Evolutionary conservation across 2,888 invertebrate genomes (phyloP), one percentile per base, ranked within the genome.

Genomic region (Agonopterix subpropinquella): DNA sequence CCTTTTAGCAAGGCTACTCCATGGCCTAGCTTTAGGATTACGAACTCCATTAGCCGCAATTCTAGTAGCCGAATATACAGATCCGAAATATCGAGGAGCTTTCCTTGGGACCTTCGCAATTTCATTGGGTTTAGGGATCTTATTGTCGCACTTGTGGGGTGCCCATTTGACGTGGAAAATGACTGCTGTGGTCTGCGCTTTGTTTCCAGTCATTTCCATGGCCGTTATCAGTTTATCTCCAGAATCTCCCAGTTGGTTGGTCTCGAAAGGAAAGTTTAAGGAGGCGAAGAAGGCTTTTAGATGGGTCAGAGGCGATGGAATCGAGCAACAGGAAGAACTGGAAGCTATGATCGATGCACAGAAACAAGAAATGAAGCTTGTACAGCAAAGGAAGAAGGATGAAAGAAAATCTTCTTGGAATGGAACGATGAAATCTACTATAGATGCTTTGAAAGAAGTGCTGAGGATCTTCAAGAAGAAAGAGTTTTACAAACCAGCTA

Each of bases 241-340:
- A 0, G 94, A 94, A 75, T 91, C 93, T 0, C 92, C 93, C 0
- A 85, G 89, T 50, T 94, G 93, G 93, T 68, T 94, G 47, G 85
- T 92, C 0, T 89, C 91, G 0, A 91, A 91, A 64, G 89, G 89
- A 2, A 88, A 88, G 43, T 77, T 83, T 2, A 84, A 83, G 1
- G 89, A 91, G 53, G 93, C 93, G 0, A 85, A 88, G 54, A 80
- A 88, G 46, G 89, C 92, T 0, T 91, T 92, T 41, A 83, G 80
- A 55, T 92, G 90, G 88, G 87, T 92, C 15, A 81, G 92, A 58
- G 92, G 92, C 1, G 74, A 80, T 48, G 85, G 84, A 0, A 59
- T 66, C 0, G 80, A 75, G 43, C 86, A 90, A 45, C 67, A 66
- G 36, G 89, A 89, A 35, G 88, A 88, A 57, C 57, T 88, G 35